Conservation (phyloP, 2,113 vertebrate genomes). For the Cinclus mexicanus region DNA sequence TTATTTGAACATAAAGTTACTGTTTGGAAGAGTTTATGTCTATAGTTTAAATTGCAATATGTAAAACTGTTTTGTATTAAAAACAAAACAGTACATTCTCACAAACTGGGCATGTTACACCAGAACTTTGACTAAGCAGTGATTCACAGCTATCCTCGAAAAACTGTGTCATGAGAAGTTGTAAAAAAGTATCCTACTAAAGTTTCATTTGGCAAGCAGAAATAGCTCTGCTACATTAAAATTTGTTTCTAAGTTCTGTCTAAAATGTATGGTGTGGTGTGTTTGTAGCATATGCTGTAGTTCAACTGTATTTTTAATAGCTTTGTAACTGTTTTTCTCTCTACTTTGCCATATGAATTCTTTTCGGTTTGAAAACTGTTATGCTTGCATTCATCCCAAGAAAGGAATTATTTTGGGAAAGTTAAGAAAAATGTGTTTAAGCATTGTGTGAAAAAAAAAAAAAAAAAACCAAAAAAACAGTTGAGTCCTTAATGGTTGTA, state of each 20-base stretch:
- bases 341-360: conserved; percentile 40
- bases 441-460: not conserved
- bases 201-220: conserved; percentile 34
- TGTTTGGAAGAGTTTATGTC: not conserved
- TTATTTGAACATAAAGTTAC: conserved; percentile 14
- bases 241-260: conserved; percentile 38
- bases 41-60: not conserved
- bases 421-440: not conserved
- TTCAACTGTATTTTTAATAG: conserved; percentile 55
- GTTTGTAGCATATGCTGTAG: conserved; percentile 44
- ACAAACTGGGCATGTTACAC: not conserved
- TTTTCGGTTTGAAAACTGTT: conserved; percentile 52
- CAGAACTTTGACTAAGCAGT: not conserved
- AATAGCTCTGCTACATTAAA: conserved; percentile 1
- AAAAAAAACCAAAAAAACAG: not conserved
- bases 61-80: not conserved
- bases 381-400: conserved; percentile 29
- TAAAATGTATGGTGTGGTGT: conserved; percentile 13
- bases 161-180: not conserved
- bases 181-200: conserved; percentile 5
- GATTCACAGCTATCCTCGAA: conserved; percentile 21
- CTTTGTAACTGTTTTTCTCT: conserved; percentile 16
- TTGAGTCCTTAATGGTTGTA: not conserved
- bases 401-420: conserved; percentile 22
- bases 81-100: not conserved